Evolutionary conservation across 2,113 vertebrate genomes (phyloP), one percentile per base, ranked within the genome.

Genomic region (Xenus cinereus): DNA sequence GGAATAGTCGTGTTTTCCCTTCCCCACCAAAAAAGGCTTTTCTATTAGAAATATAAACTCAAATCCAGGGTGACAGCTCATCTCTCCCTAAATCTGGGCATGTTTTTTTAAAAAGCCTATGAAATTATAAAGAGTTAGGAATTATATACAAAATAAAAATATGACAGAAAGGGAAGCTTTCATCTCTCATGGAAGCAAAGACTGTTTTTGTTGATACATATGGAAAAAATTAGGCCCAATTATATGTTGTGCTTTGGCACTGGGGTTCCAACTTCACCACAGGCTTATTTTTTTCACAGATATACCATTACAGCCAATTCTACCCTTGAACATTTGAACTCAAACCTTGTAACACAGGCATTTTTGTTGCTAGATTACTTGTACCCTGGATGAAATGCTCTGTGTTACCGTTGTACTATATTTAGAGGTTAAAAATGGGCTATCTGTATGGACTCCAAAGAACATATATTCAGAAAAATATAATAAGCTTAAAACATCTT

Each of bases 171-270:
- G 83, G 83, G 93, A 97, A 73, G 86, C 97, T 98, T 98, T 98
- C 97, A 98, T 98, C 97, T 98, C 96, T 95, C 84, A 60, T 96
- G 97, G 97, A 97, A 97, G 97, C 92, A 94, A 94, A 93, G 93
- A 90, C 97, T 98, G 97, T 97, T 98, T 98, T 96, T 98, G 98
- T 98, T 98, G 97, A 98, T 97, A 97, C 97, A 98, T 98, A 98
- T 98, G 98, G 98, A 97, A 98, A 97, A 98, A 97, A 98, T 98
- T 98, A 98, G 96, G 92, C 80, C 93, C 97, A 97, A 97, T 98
- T 98, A 98, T 97, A 97, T 96, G 96, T 97, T 97, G 97, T 97
- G 97, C 97, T 98, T 98, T 98, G 96, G 97, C 97, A 97, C 94
- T n/a, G 79, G 93, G 88, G 93, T 84, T 97, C 96, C 96, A 97